phyloP scores from a whole-genome alignment of 2,797 vertebrate genomes.

The Scolopax bukidnonensis region DNA sequence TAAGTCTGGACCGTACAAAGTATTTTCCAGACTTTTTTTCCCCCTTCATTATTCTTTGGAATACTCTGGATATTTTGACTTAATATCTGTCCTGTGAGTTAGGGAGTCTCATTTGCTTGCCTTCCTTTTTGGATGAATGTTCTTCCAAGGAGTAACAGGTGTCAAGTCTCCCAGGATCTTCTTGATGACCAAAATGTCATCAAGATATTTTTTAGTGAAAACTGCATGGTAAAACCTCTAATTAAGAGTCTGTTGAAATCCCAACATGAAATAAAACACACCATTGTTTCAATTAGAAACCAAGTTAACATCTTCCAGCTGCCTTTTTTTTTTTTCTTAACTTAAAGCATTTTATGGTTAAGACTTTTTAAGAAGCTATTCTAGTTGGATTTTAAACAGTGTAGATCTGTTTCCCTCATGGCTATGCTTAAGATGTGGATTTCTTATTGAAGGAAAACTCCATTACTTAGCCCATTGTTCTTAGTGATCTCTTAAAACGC shows the following conservation, averaged over 20 bases:
- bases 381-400: not conserved
- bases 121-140: not conserved
- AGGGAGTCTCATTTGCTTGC: not conserved
- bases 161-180: constrained; percentile 14
- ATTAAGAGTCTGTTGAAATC: constrained; percentile 61
- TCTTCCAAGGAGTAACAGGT: constrained; percentile 40
- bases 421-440: not conserved
- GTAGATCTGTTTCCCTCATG: not conserved
- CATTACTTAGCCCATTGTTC: not conserved
- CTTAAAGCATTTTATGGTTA: not conserved
- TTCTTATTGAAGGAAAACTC: constrained; percentile 16
- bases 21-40: constrained; percentile 22
- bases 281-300: constrained; percentile 61
- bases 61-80: not conserved
- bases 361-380: constrained; percentile 11
- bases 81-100: not conserved
- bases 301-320: constrained; percentile 64
- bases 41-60: not conserved
- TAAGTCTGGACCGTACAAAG: not conserved
- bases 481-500: not conserved
- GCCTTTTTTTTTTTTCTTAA: not conserved
- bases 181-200: constrained; percentile 38
- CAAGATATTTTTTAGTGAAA: constrained; percentile 51
- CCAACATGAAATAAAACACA: constrained; percentile 43
- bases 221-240: constrained; percentile 35